Base-by-base conservation (phyloP, 2,888 invertebrate genomes). In the Phasia obesa region DNA sequence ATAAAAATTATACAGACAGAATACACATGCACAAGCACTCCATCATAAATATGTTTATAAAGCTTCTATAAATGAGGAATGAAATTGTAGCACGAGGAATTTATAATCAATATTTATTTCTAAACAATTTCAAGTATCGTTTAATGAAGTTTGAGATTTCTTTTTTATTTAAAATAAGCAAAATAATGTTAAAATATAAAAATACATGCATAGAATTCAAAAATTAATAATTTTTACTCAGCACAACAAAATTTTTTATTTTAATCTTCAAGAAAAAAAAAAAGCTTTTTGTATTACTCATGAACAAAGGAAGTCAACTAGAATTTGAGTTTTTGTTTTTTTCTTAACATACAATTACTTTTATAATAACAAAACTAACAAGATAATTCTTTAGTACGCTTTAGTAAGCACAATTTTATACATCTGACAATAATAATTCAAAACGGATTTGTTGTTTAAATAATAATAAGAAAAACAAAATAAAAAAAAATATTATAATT, bases 301-400 rank as follows among this genome's bases (percentile, higher is more conserved):
- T 11, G 35, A 35, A 11, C 11, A 35, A 35, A 1, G 11, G 35
- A 9, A 35, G 11, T 35, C 35, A 35, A 11, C 3, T 11, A 35
- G 35, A 11, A 35, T 35, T 35, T 11, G 35, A 4, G 9, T 35
- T 35, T 35, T 9, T 35, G 35, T 11, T 35, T 60, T 13, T 13
- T 4, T 27, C 25, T 44, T 55, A 77, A 62, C 70, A 25, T 64
- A 38, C n/a, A 57, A 78, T 70, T 70, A 78, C 25, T 77, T 21
- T 3, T 53, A 53, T 27, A 49, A 59, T 44, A 17, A 49, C 2
- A 60, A 47, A 47, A 17, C 75, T 13, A 76, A 70, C 51, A 71
- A 59, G 38, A 59, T 74, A 71, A 83, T 70, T 70, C 55, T 67
- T 79, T 73, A 55, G 73, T 80, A 74, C 60, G 79, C 73, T 80